These are phyloP conservation scores for Cherax quadricarinatus DNA, from an alignment of 1,140 invertebrate genomes.

Conservation along the genomic window DNA sequence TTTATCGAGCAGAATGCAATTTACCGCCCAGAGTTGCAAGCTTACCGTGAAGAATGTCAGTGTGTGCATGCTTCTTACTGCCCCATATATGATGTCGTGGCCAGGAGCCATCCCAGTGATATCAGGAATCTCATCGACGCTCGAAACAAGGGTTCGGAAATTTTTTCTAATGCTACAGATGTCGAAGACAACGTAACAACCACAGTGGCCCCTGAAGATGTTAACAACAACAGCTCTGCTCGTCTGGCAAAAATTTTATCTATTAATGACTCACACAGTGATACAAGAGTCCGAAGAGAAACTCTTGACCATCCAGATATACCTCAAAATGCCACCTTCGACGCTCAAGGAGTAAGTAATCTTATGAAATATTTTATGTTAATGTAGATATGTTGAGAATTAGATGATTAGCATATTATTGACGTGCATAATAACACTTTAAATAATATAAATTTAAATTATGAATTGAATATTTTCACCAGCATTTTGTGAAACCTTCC, in stretches of 20 bases:
- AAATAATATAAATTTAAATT: no score
- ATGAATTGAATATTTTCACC: no score
- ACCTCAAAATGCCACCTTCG: not conserved
- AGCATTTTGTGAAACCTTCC: constrained; percentile 1
- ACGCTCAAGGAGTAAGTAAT: constrained; percentile 46
- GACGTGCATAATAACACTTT: no score
- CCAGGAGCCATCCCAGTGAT: not conserved
- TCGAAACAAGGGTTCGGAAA: constrained; percentile 1
- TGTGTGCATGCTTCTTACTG: constrained; percentile 51
- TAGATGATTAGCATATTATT: not conserved
- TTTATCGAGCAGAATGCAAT: constrained; percentile 21
- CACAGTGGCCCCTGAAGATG: not conserved
- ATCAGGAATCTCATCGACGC: constrained; percentile 23
- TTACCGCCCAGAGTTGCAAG: constrained; percentile 15
- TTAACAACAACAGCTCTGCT: not conserved
- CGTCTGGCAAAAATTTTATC: not conserved
- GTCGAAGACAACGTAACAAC: not conserved
- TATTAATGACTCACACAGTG: not conserved
- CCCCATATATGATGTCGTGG: constrained; percentile 26
- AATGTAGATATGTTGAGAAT: not conserved
- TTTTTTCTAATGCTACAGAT: constrained; percentile 28
- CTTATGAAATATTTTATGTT: no score
- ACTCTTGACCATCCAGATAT: not conserved
- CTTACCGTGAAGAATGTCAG: constrained; percentile 29
- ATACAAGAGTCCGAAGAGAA: not conserved